phyloP scores from a whole-genome alignment of 1,140 invertebrate species.

The Lucilia sericata region DNA sequence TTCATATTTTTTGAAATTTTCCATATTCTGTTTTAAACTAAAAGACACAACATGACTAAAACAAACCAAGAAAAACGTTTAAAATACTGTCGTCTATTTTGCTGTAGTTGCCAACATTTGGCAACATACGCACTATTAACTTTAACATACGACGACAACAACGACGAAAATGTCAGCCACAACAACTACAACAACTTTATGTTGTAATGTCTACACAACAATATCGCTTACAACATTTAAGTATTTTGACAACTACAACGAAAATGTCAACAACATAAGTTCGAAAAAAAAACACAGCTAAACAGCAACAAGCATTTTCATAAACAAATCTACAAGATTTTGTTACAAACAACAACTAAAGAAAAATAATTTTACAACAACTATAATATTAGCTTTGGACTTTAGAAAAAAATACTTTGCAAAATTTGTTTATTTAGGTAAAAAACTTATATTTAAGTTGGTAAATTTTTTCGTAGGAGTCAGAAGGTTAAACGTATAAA shows the following conservation, averaged over 20 bases:
- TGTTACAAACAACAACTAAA: background rate
- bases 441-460: background rate
- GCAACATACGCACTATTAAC: conserved; percentile 25
- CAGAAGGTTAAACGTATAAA: conserved; percentile 17
- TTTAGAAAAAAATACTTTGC: background rate
- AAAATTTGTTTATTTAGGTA: conserved; percentile 23
- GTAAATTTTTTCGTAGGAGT: background rate
- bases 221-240: background rate
- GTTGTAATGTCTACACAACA: background rate
- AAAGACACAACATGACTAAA: background rate
- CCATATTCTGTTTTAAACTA: background rate
- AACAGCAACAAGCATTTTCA: background rate
- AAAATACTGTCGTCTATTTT: background rate
- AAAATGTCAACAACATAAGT: conserved; percentile 28
- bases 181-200: background rate
- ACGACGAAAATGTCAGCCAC: background rate
- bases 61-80: background rate
- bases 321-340: background rate
- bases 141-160: background rate
- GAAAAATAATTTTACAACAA: background rate
- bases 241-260: conserved; percentile 40
- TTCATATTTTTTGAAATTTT: background rate
- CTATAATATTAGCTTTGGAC: background rate
- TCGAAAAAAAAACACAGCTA: background rate
- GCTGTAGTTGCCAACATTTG: background rate